These are phyloP conservation scores for Campylomormyrus tamandua DNA, from an alignment of 2,113 vertebrate genomes.

Conservation along the genomic window DNA sequence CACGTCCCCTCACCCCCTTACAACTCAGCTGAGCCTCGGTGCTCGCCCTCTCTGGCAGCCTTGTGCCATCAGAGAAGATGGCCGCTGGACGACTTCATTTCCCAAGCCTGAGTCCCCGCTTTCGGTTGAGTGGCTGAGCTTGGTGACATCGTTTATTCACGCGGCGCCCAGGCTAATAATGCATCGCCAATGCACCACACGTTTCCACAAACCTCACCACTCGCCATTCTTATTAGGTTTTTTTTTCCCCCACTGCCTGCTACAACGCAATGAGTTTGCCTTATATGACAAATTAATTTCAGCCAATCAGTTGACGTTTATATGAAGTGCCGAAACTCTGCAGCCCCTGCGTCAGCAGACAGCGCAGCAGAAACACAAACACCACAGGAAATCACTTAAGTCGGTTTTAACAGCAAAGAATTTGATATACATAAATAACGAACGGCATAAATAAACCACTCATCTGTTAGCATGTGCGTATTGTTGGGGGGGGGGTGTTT, in stretches of 20 bases:
- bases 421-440: neutral
- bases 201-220: neutral
- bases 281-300: neutral
- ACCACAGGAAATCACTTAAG: neutral
- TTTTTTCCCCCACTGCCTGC: neutral
- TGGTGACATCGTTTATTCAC: neutral
- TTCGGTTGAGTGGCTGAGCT: neutral
- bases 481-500: constrained; percentile 10
- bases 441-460: neutral
- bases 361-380: neutral
- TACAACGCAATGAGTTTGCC: neutral
- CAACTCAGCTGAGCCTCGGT: neutral
- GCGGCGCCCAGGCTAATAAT: neutral
- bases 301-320: neutral
- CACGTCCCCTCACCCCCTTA: neutral
- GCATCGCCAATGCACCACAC: neutral
- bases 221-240: neutral
- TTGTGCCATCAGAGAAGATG: neutral
- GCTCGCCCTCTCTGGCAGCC: neutral
- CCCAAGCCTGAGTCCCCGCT: neutral
- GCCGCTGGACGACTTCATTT: neutral
- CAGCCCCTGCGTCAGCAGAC: neutral
- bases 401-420: neutral
- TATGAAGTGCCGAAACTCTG: too few relatives aligned
- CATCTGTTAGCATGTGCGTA: neutral